Evolutionary conservation across 2,113 vertebrate genomes (phyloP).

Genomic region (Anoplopoma fimbria): DNA sequence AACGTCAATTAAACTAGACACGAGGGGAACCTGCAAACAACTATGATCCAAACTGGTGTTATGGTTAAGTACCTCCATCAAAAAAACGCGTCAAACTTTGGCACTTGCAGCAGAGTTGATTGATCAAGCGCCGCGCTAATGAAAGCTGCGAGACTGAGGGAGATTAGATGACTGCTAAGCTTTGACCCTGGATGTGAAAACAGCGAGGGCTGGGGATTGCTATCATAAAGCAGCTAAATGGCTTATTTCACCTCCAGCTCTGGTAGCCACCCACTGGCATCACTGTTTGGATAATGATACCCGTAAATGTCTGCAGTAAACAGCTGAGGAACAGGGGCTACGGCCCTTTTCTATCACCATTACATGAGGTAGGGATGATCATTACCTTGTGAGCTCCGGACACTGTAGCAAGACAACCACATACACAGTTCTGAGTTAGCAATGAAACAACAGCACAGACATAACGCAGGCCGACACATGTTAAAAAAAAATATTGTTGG

Average conservation of each 20-base stretch:
- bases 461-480: background rate
- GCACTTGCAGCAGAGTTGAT: conserved; percentile 64
- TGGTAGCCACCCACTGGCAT: conserved; percentile 83
- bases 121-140: conserved; percentile 78
- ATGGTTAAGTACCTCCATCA: conserved; percentile 45
- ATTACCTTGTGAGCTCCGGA: conserved; percentile 60
- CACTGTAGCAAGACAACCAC: conserved; percentile 15
- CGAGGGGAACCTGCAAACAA: conserved; percentile 30
- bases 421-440: background rate
- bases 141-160: conserved; percentile 72
- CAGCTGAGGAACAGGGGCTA: conserved; percentile 62
- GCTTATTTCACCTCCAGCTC: conserved; percentile 88
- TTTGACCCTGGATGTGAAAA: conserved; percentile 78
- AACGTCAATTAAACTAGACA: conserved; percentile 48
- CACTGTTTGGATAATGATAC: conserved; percentile 82
- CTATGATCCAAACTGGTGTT: conserved; percentile 38
- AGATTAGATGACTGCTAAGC: conserved; percentile 71
- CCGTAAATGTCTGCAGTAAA: conserved; percentile 83
- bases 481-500: background rate
- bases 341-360: conserved; percentile 48
- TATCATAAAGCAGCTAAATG: conserved; percentile 86
- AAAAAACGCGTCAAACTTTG: conserved; percentile 57
- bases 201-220: conserved; percentile 73
- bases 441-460: conserved; percentile 24
- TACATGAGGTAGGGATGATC: conserved; percentile 62